Evolutionary conservation across 2,797 vertebrate species (phyloP).

Genomic region (Pseudocheirus occidentalis): DNA sequence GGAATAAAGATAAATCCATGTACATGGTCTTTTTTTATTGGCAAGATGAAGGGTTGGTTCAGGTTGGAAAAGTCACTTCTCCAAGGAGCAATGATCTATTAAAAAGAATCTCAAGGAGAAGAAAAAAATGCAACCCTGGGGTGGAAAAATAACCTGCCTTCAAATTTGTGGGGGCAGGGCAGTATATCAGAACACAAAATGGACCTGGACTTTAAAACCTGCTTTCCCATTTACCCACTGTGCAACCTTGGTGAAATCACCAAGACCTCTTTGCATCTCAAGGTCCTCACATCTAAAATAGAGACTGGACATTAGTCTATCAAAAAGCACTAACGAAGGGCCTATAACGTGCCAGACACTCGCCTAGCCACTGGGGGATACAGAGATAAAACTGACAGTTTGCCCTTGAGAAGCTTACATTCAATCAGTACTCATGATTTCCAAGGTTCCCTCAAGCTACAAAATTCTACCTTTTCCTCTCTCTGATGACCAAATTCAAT

Average conservation of each 20-base stretch:
- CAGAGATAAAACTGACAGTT: background rate
- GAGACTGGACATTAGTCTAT: background rate
- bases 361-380: background rate
- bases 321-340: background rate
- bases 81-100: slow-evolving; percentile 23
- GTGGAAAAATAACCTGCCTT: background rate
- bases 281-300: background rate
- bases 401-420: background rate
- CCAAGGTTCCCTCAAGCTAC: background rate
- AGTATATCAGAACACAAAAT: background rate
- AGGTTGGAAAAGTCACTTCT: slow-evolving; percentile 64
- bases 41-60: slow-evolving; percentile 43
- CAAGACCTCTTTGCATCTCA: background rate
- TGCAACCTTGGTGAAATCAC: background rate
- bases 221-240: background rate
- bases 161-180: background rate
- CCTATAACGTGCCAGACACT: background rate
- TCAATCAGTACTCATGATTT: background rate
- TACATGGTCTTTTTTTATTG: background rate
- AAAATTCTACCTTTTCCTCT: background rate
- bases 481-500: background rate
- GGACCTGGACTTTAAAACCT: background rate
- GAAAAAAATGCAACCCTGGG: too few relatives aligned
- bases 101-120: background rate
- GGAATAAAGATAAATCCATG: slow-evolving; percentile 62